Base-by-base conservation (phyloP, 2,888 invertebrate species). In the Vandiemenella viatica region DNA sequence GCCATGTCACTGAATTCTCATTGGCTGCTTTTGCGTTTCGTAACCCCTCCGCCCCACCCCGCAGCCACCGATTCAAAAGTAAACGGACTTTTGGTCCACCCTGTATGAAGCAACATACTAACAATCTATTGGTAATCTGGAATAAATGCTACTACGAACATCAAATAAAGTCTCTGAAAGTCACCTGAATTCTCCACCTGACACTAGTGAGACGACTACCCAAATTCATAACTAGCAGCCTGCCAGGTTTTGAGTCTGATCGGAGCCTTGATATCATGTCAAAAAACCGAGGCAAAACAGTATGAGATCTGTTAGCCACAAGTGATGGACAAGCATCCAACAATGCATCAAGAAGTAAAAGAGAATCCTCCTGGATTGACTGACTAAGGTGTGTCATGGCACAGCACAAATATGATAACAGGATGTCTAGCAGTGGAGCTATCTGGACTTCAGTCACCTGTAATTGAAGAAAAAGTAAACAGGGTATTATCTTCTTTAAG, bases 351-450 rank as follows among this genome's bases (percentile, higher is more conserved):
- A 93, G 67, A 55, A 90, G 75, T 1, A 79, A 62, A 1, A 93
- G 68, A 0, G 91, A 85, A 64, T 90, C 90, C 62, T 87, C 83
- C 62, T 89, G 86, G 53, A 93, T 80, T 45, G 74, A 71, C 10
- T 73, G 74, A 62, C 85, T 77, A 51, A 93, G 84, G 59, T 92
- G 87, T 0, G 90, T 91, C 87, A 93, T 88, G 1, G 88, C 84
- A 68, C 91, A 91, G 46, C 82, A 76, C 43, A 92, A 65, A 64
- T 88, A 86, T 1, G 86, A 83, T 17, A 82, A 77, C 51, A 92
- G 67, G 5, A 84, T 71, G 53, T 80, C 77, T 61, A 83, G 84
- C 63, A 87, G 88, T 8, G 90, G 87, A 37, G 71, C 63, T 13
- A 83, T 63, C 57, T 77, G 76, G 8, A 72, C 64, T 7, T 60